Conservation (phyloP, 1,140 invertebrate species). For the Helicorthomorpha holstii region DNA sequence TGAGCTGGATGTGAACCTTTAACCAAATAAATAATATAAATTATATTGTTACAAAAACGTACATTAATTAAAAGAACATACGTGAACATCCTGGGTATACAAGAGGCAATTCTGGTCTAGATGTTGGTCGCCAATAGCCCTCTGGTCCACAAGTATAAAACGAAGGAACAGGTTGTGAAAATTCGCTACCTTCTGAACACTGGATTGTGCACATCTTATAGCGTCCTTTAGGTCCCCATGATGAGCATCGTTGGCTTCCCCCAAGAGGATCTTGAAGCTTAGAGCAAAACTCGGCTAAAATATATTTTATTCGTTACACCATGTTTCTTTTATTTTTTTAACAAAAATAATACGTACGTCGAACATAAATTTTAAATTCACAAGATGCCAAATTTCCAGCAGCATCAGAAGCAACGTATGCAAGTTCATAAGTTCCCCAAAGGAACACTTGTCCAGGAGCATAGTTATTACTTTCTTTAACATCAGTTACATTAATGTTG, state of each 20-base stretch:
- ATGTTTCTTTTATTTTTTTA: too few relatives aligned
- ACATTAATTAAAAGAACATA: slow-evolving; percentile 35
- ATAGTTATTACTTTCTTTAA: slow-evolving; percentile 71
- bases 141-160: slow-evolving; percentile 94
- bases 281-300: slow-evolving; percentile 74
- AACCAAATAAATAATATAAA: neutral
- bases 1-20: slow-evolving; percentile 63
- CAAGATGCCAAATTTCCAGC: slow-evolving; percentile 80
- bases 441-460: slow-evolving; percentile 74
- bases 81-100: slow-evolving; percentile 79
- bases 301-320: neutral
- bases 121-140: slow-evolving; percentile 85
- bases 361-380: slow-evolving; percentile 79
- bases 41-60: neutral
- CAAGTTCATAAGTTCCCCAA: slow-evolving; percentile 84
- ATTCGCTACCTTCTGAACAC: slow-evolving; percentile 67
- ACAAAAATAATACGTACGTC: slow-evolving; percentile 44
- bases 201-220: slow-evolving; percentile 82
- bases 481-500: slow-evolving; percentile 58
- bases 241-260: slow-evolving; percentile 74
- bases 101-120: slow-evolving; percentile 53
- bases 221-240: slow-evolving; percentile 89
- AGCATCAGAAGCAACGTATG: slow-evolving; percentile 81
- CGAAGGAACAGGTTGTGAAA: slow-evolving; percentile 75
- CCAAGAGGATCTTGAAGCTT: slow-evolving; percentile 68